Evolutionary conservation across 1,140 invertebrate species (phyloP).

Genomic region (Bombus affinis): DNA sequence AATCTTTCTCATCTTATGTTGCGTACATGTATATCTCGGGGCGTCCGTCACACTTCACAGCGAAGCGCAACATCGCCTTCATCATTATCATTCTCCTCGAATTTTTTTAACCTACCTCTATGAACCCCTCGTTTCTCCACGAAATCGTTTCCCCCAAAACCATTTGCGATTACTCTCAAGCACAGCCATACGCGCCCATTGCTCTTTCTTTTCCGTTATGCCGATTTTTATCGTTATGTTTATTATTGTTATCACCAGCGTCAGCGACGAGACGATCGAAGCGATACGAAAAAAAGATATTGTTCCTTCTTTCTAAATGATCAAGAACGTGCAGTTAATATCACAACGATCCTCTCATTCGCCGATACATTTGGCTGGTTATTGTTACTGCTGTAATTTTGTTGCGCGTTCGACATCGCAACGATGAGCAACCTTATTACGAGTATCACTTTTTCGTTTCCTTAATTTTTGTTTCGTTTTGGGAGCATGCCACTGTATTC

Average conservation of each 20-base stretch:
- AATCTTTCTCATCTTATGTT: conserved; percentile 57
- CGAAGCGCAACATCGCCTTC: conserved; percentile 54
- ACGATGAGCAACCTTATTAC: conserved; percentile 38
- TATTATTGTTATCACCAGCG: conserved; percentile 31
- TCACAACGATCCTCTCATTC: conserved; percentile 15
- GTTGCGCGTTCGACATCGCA: conserved; percentile 42
- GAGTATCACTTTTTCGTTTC: not conserved
- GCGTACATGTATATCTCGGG: conserved; percentile 40
- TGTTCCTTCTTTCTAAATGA: too few relatives aligned
- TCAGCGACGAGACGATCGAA: conserved; percentile 2
- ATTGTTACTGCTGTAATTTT: conserved; percentile 52
- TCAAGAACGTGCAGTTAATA: not conserved
- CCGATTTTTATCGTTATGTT: conserved; percentile 35
- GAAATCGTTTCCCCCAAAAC: not conserved
- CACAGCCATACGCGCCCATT: conserved; percentile 49
- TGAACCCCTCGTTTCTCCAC: not conserved
- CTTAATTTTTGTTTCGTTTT: conserved; percentile 33
- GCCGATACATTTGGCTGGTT: conserved; percentile 43
- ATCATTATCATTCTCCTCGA: conserved; percentile 31
- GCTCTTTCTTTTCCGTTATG: conserved; percentile 47
- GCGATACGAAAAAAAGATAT: not conserved
- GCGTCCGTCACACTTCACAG: conserved; percentile 45
- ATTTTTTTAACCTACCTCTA: conserved; percentile 4
- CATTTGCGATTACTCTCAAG: conserved; percentile 35
- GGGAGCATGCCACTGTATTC: conserved; percentile 54